Base-by-base conservation (phyloP, 1,140 invertebrate genomes). In the Mycetomoellerius zeteki region DNA sequence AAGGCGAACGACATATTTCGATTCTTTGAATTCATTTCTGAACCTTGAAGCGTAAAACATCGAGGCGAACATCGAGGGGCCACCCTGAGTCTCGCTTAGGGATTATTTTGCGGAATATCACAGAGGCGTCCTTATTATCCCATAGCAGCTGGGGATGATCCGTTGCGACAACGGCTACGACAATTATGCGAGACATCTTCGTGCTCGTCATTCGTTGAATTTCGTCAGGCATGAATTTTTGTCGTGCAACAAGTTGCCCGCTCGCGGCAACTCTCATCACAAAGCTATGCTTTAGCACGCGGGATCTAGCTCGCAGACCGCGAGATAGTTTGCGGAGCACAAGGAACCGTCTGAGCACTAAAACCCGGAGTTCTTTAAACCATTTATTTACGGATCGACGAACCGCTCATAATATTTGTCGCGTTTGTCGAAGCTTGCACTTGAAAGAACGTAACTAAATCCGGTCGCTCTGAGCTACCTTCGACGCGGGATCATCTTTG, bases 351-450 rank as follows among this genome's bases (percentile, higher is more conserved):
- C 33, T 47, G n/a, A 47, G 16, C 82, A 47, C 76, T 72, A 19
- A 50, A 90, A 86, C 65, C 69, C 81, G 52, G 37, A 67, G 77
- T 47, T 72, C 90, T 91, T 93, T 94, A 94, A 95, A 94, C 94
- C 94, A 85, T 93, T 95, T 94, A 94, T 89, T 94, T 75, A 93
- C 94, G 93, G 89, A 90, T 92, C 92, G 92, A 12, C 73, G 92
- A 75, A 92, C 86, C 92, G 89, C 92, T 94, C 94, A 95, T 94
- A 95, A 95, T 95, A 95, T 95, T 92, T 94, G 94, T 95, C 94
- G 94, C 93, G 90, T 91, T 88, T 50, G 88, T 71, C 80, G 73
- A 75, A 60, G 37, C 88, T 86, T 87, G 69, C 69, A 50, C 69
- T 62, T 24, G 52, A 81, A 56, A 81, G 50, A 75, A 56, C 87